phyloP scores from a whole-genome alignment of 2,888 invertebrate genomes.

The Rhagophthalmus giganteus region DNA sequence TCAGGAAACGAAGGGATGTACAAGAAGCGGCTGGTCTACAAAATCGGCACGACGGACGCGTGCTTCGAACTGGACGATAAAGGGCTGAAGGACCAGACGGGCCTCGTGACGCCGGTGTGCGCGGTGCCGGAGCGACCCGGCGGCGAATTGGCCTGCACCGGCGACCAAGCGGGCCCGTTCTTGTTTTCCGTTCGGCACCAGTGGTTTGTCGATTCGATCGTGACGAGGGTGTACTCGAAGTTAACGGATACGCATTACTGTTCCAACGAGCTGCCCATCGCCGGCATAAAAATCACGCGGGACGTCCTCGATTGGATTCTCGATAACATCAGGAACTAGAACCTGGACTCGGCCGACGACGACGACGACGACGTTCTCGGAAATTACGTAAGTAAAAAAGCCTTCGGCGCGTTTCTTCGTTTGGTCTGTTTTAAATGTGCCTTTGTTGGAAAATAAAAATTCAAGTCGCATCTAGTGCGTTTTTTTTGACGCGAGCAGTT shows the following conservation, averaged over 20 bases:
- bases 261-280: conserved; percentile 4
- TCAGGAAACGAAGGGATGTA: neutral
- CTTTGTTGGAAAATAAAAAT: too few species aligned
- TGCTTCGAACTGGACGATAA: conserved; percentile 5
- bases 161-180: conserved; percentile 7
- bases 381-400: too few species aligned
- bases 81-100: neutral
- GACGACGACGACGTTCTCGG: too few species aligned
- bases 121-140: neutral
- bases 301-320: conserved; percentile 3
- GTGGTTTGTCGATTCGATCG: conserved; percentile 8
- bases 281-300: conserved; percentile 3
- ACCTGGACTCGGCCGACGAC: too few species aligned
- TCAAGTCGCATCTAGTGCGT: too few species aligned
- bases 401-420: too few species aligned
- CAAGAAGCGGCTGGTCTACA: conserved; percentile 4
- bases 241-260: neutral
- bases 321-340: conserved; percentile 2
- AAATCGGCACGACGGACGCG: neutral
- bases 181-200: neutral
- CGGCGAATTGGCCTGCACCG: conserved; percentile 5
- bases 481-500: too few species aligned
- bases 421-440: too few species aligned
- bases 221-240: conserved; percentile 5
- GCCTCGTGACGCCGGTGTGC: neutral